Evolutionary conservation across 2,797 vertebrate species (phyloP).

Genomic region (Halcyon smyrnensis): DNA sequence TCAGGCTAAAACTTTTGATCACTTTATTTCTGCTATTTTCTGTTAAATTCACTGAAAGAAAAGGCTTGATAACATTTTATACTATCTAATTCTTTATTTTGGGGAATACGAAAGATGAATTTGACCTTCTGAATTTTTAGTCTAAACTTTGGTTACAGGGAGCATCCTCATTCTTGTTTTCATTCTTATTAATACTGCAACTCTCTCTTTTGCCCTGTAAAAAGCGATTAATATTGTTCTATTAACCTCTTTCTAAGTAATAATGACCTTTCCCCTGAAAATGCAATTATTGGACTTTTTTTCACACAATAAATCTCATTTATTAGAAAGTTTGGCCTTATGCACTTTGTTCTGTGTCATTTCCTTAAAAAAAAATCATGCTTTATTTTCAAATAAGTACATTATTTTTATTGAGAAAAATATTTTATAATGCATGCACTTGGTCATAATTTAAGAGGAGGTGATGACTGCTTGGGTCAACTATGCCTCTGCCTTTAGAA

Average conservation of each 20-base stretch:
- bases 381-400: slow-evolving; percentile 77
- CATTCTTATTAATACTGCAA: slow-evolving; percentile 71
- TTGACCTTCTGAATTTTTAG: slow-evolving; percentile 70
- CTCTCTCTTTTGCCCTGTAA: slow-evolving; percentile 63
- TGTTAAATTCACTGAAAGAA: slow-evolving; percentile 37
- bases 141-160: slow-evolving; percentile 51
- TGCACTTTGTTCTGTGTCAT: slow-evolving; percentile 75
- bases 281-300: slow-evolving; percentile 77
- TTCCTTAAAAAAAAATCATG: slow-evolving; percentile 68
- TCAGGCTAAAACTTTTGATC: slow-evolving; percentile 66
- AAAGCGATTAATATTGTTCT: slow-evolving; percentile 72
- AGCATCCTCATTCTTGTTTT: slow-evolving; percentile 73
- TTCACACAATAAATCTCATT: slow-evolving; percentile 78
- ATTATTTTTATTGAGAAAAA: slow-evolving; percentile 70
- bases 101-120: slow-evolving; percentile 31
- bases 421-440: background rate
- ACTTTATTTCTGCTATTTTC: slow-evolving; percentile 45
- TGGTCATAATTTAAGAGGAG: background rate
- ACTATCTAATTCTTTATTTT: slow-evolving; percentile 64
- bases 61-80: slow-evolving; percentile 63
- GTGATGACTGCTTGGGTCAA: background rate
- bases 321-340: slow-evolving; percentile 75
- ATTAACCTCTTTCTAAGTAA: slow-evolving; percentile 70
- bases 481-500: background rate
- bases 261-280: slow-evolving; percentile 72